phyloP scores from a whole-genome alignment of 1,140 invertebrate genomes.

The Hesperophylax magnus region DNA sequence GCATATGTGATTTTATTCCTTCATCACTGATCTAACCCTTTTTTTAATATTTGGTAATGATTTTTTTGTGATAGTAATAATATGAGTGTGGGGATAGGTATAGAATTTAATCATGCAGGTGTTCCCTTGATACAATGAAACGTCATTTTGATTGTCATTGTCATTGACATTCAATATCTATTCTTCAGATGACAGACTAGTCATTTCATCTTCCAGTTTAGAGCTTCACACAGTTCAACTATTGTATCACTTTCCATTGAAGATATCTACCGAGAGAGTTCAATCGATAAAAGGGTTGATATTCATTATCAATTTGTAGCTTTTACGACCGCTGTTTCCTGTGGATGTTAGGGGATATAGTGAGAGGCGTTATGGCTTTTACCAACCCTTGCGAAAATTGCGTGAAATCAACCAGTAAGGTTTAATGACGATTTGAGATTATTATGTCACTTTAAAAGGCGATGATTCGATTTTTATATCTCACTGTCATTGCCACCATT shows the following conservation, averaged over 20 bases:
- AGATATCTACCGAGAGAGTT: conserved; percentile 14
- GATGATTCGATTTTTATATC: conserved; percentile 49
- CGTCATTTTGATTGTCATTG: conserved; percentile 50
- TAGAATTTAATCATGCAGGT: conserved; percentile 22
- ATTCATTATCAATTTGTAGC: conserved; percentile 52
- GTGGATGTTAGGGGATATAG: not conserved
- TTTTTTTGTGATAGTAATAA: no score
- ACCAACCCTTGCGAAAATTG: conserved; percentile 22
- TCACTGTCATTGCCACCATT: conserved; percentile 31
- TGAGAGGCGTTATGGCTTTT: not conserved
- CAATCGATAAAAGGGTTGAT: conserved; percentile 50
- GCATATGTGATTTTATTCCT: no score
- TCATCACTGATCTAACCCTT: no score
- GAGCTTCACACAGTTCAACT: conserved; percentile 28
- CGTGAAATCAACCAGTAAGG: conserved; percentile 37
- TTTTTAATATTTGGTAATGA: no score
- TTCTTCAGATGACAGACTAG: conserved; percentile 38
- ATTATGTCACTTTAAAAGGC: conserved; percentile 47
- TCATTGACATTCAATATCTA: conserved; percentile 49
- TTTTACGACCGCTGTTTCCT: conserved; percentile 45
- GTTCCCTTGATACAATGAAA: conserved; percentile 26
- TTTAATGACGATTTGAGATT: conserved; percentile 48
- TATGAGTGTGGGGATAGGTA: no score
- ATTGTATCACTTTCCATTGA: conserved; percentile 29
- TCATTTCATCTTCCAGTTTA: conserved; percentile 34